Base-by-base conservation (phyloP, 2,113 vertebrate species). In the Girardinichthys multiradiatus region DNA sequence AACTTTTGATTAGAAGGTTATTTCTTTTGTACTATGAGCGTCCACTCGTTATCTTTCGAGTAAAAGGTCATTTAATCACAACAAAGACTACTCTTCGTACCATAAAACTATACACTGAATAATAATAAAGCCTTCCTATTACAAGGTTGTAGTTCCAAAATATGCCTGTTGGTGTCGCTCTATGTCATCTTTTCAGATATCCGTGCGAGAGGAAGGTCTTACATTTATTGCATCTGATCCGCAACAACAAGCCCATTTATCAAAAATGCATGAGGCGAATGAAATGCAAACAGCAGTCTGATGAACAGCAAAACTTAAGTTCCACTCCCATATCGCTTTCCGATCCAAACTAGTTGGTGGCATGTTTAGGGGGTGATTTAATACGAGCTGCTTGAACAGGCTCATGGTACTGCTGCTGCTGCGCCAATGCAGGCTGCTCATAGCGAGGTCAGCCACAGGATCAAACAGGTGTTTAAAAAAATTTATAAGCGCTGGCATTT, bases 391-490 rank as follows among this genome's bases (percentile, higher is more conserved):
- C 54, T 69, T 51, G 9, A 24, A 42, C n/a, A 51, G 31, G 70
- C 61, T 28, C 48, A n/a, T 54, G 19, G 48, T 54, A 39, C 19
- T 11, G 58, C 24, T 58, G 64, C 28, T 24, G 71, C 45, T 27
- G 66, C 70, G 17, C 42, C 42, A 45, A n/a, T 60, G 24, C 58
- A 15, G 15, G 67, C 54, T 76, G 69, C 29, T 58, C 70, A 39
- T 28, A 21, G 61, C 1, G 68, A 35, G 72, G 67, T 84, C 82
- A 57, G 58, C 60, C 42, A 19, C 3, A 0, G 68, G 74, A 77
- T 86, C 86, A 69, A 87, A 88, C 86, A 82, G 80, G 82, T 88
- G 89, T 76, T 65, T 51, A 0, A 2, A 67, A 13, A 39, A 62
- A 73, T 27, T n/a, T n/a, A 2, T 28, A 33, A 30, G 42, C 12